Evolutionary conservation across 2,113 vertebrate genomes (phyloP).

Genomic region (Eublepharis macularius): DNA sequence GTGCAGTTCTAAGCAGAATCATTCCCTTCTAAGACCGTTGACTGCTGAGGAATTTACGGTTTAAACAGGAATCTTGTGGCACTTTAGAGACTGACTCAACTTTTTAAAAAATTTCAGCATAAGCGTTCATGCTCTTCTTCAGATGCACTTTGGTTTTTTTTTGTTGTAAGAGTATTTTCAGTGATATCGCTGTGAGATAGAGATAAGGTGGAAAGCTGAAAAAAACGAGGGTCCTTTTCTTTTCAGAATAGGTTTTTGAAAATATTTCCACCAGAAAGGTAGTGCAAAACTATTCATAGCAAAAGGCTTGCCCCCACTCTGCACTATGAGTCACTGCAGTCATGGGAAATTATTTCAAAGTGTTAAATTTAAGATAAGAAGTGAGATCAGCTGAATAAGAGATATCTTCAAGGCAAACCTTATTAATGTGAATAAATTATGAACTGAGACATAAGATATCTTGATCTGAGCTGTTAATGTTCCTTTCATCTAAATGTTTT

Average conservation of each 20-base stretch:
- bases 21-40: too few relatives aligned
- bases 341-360: conserved; percentile 4
- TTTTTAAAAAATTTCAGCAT: too few relatives aligned
- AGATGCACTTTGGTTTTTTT: neutral
- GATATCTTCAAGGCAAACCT: conserved; percentile 15
- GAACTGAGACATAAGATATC: neutral
- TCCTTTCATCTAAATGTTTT: conserved; percentile 19
- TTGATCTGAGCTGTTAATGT: neutral
- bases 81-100: too few relatives aligned
- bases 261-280: neutral
- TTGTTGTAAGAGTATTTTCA: neutral
- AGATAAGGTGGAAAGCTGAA: neutral
- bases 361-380: conserved; percentile 25
- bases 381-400: conserved; percentile 17
- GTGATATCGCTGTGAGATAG: neutral
- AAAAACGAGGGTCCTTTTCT: neutral
- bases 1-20: too few relatives aligned
- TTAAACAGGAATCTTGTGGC: too few relatives aligned
- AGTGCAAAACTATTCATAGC: neutral
- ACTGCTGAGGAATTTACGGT: too few relatives aligned
- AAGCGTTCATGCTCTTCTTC: too few relatives aligned
- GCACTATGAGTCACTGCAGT: neutral
- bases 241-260: neutral
- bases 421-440: conserved; percentile 24
- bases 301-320: neutral